Conservation (phyloP, 2,797 vertebrate species). For the Antennarius maculatus region DNA sequence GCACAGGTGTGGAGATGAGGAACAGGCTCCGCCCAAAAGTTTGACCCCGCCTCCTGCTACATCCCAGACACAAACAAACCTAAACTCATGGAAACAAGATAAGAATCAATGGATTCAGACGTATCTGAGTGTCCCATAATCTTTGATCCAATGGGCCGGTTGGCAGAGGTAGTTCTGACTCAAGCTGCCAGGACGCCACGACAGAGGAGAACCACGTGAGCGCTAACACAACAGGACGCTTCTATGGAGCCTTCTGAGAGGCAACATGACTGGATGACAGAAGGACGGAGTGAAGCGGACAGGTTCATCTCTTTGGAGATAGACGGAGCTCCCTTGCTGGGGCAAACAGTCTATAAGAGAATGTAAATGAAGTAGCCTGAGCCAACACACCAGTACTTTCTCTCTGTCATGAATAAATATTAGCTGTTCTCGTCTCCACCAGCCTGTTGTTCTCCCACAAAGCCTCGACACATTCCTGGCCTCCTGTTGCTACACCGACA, state of each 20-base stretch:
- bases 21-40: too few species aligned
- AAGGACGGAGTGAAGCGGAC: slow-evolving; percentile 66
- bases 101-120: too few species aligned
- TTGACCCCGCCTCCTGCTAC: too few species aligned
- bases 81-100: too few species aligned
- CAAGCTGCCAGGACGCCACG: background rate
- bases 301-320: slow-evolving; percentile 76
- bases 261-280: slow-evolving; percentile 58
- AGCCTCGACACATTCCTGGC: slow-evolving; percentile 70
- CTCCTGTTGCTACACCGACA: slow-evolving; percentile 70
- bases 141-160: too few species aligned
- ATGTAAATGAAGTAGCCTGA: slow-evolving; percentile 84
- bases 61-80: too few species aligned
- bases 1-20: too few species aligned
- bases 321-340: slow-evolving; percentile 71
- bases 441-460: slow-evolving; percentile 62
- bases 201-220: background rate
- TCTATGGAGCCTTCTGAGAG: slow-evolving; percentile 22
- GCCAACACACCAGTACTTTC: slow-evolving; percentile 81
- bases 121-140: too few species aligned
- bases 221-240: background rate
- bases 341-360: slow-evolving; percentile 81
- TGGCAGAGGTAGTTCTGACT: too few species aligned
- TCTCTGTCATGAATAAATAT: slow-evolving; percentile 84
- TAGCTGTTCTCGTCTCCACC: slow-evolving; percentile 72